Evolutionary conservation across 2,888 invertebrate species (phyloP), one percentile per base, ranked within the genome.

Genomic region (Euproctis similis): DNA sequence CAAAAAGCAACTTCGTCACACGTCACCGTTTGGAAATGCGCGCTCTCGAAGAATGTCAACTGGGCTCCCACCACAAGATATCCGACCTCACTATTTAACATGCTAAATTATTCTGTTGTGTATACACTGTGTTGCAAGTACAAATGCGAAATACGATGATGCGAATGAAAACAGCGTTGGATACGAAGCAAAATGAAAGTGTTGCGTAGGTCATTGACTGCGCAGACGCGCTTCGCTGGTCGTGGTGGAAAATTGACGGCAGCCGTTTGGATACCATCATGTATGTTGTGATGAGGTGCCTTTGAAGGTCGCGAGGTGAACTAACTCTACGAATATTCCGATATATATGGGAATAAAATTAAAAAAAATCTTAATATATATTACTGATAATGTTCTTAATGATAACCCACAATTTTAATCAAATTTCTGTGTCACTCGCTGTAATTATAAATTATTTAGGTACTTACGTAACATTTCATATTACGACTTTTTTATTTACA

Each of bases 151-250:
- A 27, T 24, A 32, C 24, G 14, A 9, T 33, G 24, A 30, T 32
- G 34, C 36, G 41, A 38, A 35, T 32, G 24, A 26, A 28, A 20
- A 4, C 30, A 9, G 42, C 36, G 12, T 31, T 49, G 55, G 33
- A 41, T 22, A 26, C 8, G 26, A 30, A 9, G 31, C 29, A 35
- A 44, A 45, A 42, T 42, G 57, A 59, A 60, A 59, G 53, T 60
- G 49, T 56, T 46, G 51, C 36, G 30, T 45, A 45, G 62, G 62
- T 62, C 60, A 53, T 54, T 60, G 62, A 62, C 62, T 59, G 53
- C 31, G 16, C 20, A 20, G 34, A 50, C 49, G 45, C 53, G 59
- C 45, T 44, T 42, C 44, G 59, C 28, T 55, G 58, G 43, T 27
- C 51, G 36, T 46, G 46, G 39, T 55, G 58, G 58, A 53, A 59